phyloP scores from a whole-genome alignment of 2,113 vertebrate species.

The Paradoxurus hermaphroditus region DNA sequence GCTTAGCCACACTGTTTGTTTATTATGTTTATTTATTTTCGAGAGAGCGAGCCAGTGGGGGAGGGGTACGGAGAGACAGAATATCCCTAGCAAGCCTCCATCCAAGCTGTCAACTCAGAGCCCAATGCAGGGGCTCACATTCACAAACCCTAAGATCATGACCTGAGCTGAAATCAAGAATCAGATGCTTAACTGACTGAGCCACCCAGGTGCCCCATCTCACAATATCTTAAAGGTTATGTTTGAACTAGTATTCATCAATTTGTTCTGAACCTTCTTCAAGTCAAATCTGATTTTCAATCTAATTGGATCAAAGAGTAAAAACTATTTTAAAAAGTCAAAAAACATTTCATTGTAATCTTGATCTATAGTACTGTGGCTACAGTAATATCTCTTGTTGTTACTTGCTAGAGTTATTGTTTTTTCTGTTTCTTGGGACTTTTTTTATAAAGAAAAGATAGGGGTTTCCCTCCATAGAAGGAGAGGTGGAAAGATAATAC shows the following conservation, averaged over 20 bases:
- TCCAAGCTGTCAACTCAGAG: too few relatives aligned
- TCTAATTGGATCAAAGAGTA: conserved; percentile 5
- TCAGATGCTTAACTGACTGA: too few relatives aligned
- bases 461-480: background rate
- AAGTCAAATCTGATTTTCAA: conserved; percentile 38
- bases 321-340: background rate
- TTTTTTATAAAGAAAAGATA: background rate
- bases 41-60: too few relatives aligned
- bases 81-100: too few relatives aligned
- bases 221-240: background rate
- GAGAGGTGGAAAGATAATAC: background rate
- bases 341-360: conserved; percentile 13
- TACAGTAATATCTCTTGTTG: background rate
- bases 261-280: conserved; percentile 33
- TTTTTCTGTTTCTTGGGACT: background rate
- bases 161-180: too few relatives aligned
- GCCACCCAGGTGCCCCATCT: background rate
- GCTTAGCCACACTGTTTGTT: background rate
- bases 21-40: too few relatives aligned
- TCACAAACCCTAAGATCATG: too few relatives aligned
- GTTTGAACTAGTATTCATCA: conserved; percentile 25
- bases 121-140: too few relatives aligned
- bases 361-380: background rate
- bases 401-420: conserved; percentile 4
- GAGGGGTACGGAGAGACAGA: too few relatives aligned